These are phyloP conservation scores for Dicyrtoma fusca DNA, from an alignment of 2,888 invertebrate species.

Conservation along the genomic window DNA sequence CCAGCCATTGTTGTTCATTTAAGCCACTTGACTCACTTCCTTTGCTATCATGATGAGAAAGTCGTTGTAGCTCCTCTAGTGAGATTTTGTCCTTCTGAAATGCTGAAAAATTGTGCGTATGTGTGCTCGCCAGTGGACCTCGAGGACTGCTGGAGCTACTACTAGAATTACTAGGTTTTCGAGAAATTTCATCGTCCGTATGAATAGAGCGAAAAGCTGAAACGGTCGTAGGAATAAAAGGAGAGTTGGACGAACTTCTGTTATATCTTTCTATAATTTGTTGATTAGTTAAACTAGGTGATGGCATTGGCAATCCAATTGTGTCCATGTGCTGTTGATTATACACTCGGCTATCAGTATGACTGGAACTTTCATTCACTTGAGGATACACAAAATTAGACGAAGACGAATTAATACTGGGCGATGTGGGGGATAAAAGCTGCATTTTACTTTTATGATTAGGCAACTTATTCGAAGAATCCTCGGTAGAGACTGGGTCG, in stretches of 20 bases:
- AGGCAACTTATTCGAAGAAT: constrained; percentile 1
- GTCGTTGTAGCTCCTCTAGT: constrained; percentile 3
- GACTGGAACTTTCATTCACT: neutral
- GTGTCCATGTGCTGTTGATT: neutral
- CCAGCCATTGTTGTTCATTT: neutral
- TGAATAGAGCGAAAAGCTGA: neutral
- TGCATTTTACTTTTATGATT: neutral
- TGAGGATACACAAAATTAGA: constrained; percentile 20
- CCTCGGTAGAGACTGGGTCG: constrained; percentile 28
- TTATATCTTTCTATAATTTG: neutral
- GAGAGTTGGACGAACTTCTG: constrained; percentile 19
- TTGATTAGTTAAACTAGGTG: too few relatives aligned
- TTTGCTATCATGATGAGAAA: too few relatives aligned
- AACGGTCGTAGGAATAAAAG: constrained; percentile 31
- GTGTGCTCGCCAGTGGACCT: neutral
- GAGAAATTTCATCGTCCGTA: constrained; percentile 7
- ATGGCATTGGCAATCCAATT: too few relatives aligned
- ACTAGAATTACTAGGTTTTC: constrained; percentile 20
- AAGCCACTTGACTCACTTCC: constrained; percentile 9
- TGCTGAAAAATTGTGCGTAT: neutral
- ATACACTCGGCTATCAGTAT: neutral
- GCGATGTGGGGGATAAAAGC: constrained; percentile 19
- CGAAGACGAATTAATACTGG: constrained; percentile 29
- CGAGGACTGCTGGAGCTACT: constrained; percentile 30
- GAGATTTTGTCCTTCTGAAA: constrained; percentile 9